Evolutionary conservation across 2,888 invertebrate species (phyloP).

Genomic region (Eledona agricola): DNA sequence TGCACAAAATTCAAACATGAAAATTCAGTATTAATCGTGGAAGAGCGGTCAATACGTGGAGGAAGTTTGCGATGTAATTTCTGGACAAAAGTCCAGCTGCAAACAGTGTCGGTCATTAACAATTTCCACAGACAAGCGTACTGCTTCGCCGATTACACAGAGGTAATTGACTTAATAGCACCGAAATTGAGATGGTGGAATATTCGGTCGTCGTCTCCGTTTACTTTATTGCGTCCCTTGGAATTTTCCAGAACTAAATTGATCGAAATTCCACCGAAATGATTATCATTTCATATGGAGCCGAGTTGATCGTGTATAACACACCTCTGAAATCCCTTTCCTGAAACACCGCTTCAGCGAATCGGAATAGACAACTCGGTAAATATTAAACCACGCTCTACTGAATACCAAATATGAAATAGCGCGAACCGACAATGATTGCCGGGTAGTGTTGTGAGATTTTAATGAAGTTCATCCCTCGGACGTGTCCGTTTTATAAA

Average conservation of each 20-base stretch:
- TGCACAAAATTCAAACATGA: constrained; percentile 23
- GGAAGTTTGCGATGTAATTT: constrained; percentile 6
- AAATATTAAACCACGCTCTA: constrained; percentile 25
- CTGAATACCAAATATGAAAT: constrained; percentile 27
- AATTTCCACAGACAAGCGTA: constrained; percentile 41
- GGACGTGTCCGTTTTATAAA: constrained; percentile 8
- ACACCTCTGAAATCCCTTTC: constrained; percentile 2
- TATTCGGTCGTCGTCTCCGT: too few species aligned
- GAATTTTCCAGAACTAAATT: too few species aligned
- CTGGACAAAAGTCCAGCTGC: constrained; percentile 19
- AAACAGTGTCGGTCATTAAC: constrained; percentile 27
- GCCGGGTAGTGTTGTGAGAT: constrained; percentile 24
- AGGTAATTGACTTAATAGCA: constrained; percentile 44
- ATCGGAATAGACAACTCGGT: constrained; percentile 26
- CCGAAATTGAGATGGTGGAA: constrained; percentile 33
- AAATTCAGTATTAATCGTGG: constrained; percentile 20
- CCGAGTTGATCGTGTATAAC: constrained; percentile 13
- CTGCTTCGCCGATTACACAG: constrained; percentile 41
- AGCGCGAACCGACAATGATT: constrained; percentile 25
- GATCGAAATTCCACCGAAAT: too few species aligned
- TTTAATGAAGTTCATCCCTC: constrained; percentile 28
- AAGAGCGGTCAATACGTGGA: constrained; percentile 10
- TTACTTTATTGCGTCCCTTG: too few species aligned
- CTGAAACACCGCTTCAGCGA: constrained; percentile 19
- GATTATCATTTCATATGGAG: constrained; percentile 14